Evolutionary conservation across 2,113 vertebrate genomes (phyloP).

Genomic region (Morphnarchus princeps): DNA sequence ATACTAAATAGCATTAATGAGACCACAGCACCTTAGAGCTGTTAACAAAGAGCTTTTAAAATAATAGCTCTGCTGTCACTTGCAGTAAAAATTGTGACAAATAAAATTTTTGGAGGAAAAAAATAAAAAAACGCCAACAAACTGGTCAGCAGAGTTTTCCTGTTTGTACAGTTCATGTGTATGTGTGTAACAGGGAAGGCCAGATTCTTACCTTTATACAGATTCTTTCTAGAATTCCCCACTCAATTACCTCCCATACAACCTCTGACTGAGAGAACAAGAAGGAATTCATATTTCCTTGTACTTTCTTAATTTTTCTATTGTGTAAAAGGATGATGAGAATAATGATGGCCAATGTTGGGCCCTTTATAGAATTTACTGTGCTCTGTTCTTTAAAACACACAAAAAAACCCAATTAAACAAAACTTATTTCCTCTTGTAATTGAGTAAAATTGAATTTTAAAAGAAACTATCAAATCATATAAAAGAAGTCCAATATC

Average conservation of each 20-base stretch:
- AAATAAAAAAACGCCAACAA: background rate
- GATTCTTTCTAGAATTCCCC: background rate
- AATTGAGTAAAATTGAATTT: background rate
- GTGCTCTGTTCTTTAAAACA: background rate
- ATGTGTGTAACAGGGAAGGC: background rate
- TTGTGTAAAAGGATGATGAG: background rate
- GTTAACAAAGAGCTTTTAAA: background rate
- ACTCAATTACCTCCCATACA: background rate
- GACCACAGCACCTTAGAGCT: background rate
- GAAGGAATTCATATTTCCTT: background rate
- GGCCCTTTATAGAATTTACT: background rate
- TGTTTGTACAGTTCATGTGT: background rate
- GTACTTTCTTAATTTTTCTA: background rate
- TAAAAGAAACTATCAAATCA: background rate
- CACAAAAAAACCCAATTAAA: background rate
- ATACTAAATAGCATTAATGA: background rate
- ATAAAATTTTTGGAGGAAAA: background rate
- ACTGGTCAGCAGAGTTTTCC: background rate
- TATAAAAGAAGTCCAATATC: background rate
- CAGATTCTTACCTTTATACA: background rate
- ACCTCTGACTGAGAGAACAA: background rate
- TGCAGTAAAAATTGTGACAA: background rate
- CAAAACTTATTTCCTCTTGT: background rate
- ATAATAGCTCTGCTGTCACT: background rate
- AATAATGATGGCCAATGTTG: background rate